Conservation (phyloP, 2,797 vertebrate species). For the Microctenopoma stevenorrisi region DNA sequence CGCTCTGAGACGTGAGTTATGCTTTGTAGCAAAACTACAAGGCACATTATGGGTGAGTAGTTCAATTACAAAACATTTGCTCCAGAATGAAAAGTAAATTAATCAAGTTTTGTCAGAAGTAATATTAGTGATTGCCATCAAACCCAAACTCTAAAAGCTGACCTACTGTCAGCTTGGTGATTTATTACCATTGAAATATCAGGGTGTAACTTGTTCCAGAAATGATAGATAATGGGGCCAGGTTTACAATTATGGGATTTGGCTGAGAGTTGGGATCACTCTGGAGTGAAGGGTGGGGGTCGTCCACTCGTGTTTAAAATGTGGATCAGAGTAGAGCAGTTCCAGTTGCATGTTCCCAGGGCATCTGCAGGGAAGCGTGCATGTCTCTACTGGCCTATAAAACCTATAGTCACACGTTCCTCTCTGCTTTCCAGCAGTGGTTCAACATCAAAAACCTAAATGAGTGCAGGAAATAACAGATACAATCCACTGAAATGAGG, state of each 20-base stretch:
- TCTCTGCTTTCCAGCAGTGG: slow-evolving; percentile 20
- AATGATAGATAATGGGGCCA: slow-evolving; percentile 12
- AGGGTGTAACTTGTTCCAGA: slow-evolving; percentile 11
- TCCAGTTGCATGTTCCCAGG: slow-evolving; percentile 40
- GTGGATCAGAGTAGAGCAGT: slow-evolving; percentile 3
- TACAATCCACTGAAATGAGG: not conserved
- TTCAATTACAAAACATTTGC: not conserved
- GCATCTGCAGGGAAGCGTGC: slow-evolving; percentile 33
- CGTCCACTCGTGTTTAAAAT: slow-evolving; percentile 6
- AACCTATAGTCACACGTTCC: slow-evolving; percentile 31
- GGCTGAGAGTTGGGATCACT: slow-evolving; percentile 7
- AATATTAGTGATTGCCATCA: not conserved
- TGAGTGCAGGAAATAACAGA: slow-evolving; percentile 6
- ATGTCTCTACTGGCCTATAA: slow-evolving; percentile 21
- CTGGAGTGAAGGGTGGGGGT: not conserved
- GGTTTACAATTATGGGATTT: slow-evolving; percentile 34
- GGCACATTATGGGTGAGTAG: not conserved
- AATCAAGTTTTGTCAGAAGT: not conserved
- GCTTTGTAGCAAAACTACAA: not conserved
- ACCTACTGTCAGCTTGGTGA: slow-evolving; percentile 6
- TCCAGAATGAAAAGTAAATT: not conserved
- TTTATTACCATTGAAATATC: slow-evolving; percentile 17
- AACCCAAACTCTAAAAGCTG: not conserved
- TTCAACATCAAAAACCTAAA: slow-evolving; percentile 2
- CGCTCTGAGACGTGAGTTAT: not conserved